A percentile compares a stretch with the other conserved stretches of the same genome.
Evolutionary conservation across 2,797 vertebrate genomes (phyloP).

Genomic region (Gallirallus australis): DNA sequence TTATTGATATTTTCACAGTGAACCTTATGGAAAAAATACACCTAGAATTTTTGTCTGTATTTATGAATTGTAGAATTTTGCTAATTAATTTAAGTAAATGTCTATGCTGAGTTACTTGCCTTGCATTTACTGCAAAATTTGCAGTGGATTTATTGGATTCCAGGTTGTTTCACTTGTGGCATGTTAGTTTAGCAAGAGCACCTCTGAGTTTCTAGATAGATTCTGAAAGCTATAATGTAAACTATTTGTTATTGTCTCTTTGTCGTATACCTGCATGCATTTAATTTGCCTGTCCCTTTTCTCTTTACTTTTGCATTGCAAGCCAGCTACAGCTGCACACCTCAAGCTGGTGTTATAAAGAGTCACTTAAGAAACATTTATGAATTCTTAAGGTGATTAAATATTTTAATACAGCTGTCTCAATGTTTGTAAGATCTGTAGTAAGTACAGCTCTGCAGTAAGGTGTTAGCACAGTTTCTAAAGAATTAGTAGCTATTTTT

Average conservation of each 20-base stretch:
- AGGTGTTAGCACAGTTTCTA: background rate
- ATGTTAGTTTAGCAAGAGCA: background rate
- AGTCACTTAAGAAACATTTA: background rate
- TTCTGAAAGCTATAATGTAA: background rate
- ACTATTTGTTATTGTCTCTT: background rate
- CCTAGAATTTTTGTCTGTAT: background rate
- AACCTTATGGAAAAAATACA: background rate
- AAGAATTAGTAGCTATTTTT: background rate
- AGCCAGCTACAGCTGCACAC: background rate
- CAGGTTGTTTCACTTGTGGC: background rate
- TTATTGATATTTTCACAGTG: background rate
- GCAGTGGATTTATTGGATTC: background rate
- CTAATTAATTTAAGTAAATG: background rate
- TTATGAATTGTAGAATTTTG: background rate
- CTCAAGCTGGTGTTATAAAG: background rate
- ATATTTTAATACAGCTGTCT: background rate
- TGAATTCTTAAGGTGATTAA: background rate
- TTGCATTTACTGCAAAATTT: background rate
- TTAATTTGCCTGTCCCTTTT: background rate
- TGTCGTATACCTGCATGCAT: background rate
- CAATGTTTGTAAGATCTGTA: background rate
- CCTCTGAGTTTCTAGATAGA: background rate
- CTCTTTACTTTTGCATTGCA: background rate
- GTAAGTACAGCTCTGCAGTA: background rate
- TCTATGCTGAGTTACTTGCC: background rate